Percentiles rank a stretch among this genome's conserved stretches.
These are phyloP conservation scores for Odontothrips loti DNA, from an alignment of 2,888 invertebrate species.

Conservation along the genomic window DNA sequence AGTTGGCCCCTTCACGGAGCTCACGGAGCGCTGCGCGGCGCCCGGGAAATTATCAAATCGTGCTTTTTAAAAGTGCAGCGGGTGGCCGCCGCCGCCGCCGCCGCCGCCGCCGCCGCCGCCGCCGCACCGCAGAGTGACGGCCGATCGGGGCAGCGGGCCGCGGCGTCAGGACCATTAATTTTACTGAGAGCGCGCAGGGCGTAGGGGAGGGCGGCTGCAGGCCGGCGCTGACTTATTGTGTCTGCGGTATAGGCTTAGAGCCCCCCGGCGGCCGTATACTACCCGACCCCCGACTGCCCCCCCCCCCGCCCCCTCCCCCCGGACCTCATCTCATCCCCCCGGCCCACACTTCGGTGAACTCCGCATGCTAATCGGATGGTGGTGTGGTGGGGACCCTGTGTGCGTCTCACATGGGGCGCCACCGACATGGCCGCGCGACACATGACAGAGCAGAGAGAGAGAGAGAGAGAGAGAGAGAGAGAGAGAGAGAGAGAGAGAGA, in stretches of 20 bases:
- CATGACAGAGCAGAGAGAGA: too few species aligned
- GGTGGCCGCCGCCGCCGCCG: too few species aligned
- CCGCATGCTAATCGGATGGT: background rate
- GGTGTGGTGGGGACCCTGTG: background rate
- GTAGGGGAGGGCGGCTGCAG: conserved; percentile 40
- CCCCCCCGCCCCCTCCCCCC: background rate
- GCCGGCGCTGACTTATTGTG: background rate
- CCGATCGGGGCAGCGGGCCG: too few species aligned
- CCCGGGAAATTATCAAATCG: too few species aligned
- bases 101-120: too few species aligned
- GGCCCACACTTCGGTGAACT: background rate
- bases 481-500: too few species aligned
- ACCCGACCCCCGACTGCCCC: background rate
- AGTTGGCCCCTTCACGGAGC: too few species aligned
- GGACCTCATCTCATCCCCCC: background rate
- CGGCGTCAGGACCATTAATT: background rate
- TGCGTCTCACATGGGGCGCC: background rate
- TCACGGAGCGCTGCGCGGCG: too few species aligned
- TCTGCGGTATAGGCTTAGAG: background rate
- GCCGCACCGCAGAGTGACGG: too few species aligned
- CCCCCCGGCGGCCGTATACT: background rate
- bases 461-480: too few species aligned
- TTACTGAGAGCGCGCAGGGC: background rate
- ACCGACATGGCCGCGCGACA: too few species aligned
- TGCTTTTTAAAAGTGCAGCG: too few species aligned